Base-by-base conservation (phyloP, 2,888 invertebrate genomes). In the Troides helena region DNA sequence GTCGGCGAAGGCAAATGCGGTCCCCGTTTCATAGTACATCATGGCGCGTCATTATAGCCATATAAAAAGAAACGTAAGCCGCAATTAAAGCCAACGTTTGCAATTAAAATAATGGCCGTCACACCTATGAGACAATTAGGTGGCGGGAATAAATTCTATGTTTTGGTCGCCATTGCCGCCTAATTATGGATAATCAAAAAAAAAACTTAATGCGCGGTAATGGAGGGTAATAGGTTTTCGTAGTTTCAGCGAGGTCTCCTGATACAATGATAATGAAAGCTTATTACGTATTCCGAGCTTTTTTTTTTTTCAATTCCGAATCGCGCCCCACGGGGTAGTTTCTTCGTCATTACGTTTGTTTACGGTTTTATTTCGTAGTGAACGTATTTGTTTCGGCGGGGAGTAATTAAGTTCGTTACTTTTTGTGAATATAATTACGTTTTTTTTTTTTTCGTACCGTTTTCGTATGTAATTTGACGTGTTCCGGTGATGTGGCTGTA, bases 41-140 rank as follows among this genome's bases (percentile, higher is more conserved):
- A 78, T 76, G 75, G 74, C 74, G 73, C 73, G 75, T 76, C 75
- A 76, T 77, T 78, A 76, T 81, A 85, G 82, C 77, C 76, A 83
- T 78, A 85, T 78, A 85, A 78, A 88, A 87, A 84, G 84, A 89
- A 87, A 87, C 80, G 77, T 81, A 85, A 80, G 83, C 84, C 75
- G 78, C 86, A 87, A 90, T 91, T 89, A 88, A 85, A 85, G 81
- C 81, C 78, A 79, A 81, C 77, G 81, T 84, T 86, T 75, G 86
- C 91, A 90, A 92, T 92, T 92, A 92, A 91, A 90, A 90, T 92
- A 92, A 92, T 92, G 84, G 87, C 83, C 80, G 92, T 92, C 92
- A 90, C 92, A 92, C 92, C 92, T 92, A 89, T 86, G 81, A 89
- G 85, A 91, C 91, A 90, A 91, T 92, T 92, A 90, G 84, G 83